Percentiles rank a stretch among this genome's conserved stretches.
Conservation (phyloP, 1,140 invertebrate species). For the Elysia chlorotica region DNA sequence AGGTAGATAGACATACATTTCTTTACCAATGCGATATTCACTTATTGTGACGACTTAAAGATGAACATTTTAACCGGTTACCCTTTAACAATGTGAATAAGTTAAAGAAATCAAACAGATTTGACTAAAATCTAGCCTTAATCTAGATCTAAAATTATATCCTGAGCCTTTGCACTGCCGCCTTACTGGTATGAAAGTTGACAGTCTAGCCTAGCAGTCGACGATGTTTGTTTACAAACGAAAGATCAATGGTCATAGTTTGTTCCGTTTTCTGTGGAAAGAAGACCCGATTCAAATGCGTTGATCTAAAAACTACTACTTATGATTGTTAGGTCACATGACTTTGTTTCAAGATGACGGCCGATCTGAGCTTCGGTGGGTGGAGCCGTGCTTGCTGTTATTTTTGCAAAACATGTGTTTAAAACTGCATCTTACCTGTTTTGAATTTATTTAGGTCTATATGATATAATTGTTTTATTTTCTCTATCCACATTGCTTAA, state of each 20-base stretch:
- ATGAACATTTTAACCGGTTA: no score
- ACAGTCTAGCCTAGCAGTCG: no score
- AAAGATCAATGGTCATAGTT: no score
- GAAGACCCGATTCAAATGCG: no score
- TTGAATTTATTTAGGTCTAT: not conserved
- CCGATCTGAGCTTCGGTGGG: slow-evolving; percentile 56
- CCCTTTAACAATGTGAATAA: no score
- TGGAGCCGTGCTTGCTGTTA: not conserved
- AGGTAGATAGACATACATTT: no score
- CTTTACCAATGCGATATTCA: no score
- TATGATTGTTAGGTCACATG: slow-evolving; percentile 48
- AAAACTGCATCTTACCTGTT: not conserved
- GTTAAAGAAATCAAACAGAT: no score
- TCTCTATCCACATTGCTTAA: not conserved
- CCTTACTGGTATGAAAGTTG: not conserved
- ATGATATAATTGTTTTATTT: slow-evolving; percentile 6
- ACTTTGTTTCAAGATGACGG: slow-evolving; percentile 56
- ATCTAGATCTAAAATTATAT: not conserved
- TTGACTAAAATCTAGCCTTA: no score
- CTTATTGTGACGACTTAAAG: no score
- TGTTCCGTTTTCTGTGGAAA: not conserved
- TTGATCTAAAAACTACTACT: not conserved
- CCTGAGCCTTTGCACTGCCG: not conserved
- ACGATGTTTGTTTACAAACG: not conserved
- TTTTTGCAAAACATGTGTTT: not conserved